Percentiles rank a stretch among this genome's conserved stretches.
phyloP scores from a whole-genome alignment of 2,888 invertebrate genomes.

The Trissolcus japonicus region DNA sequence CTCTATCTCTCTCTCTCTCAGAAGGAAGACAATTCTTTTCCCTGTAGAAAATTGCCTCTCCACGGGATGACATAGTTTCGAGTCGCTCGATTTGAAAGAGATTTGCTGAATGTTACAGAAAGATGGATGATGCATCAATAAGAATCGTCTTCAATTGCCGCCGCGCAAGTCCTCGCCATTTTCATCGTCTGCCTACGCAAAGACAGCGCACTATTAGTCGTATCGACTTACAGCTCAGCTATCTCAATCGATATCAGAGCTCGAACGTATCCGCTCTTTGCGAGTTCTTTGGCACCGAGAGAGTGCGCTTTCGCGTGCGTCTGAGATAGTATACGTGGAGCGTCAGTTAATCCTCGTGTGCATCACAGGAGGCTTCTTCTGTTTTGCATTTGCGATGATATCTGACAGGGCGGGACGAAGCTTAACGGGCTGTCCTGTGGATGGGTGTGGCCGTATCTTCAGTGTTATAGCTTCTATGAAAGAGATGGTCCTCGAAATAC shows the following conservation, averaged over 20 bases:
- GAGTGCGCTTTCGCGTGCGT: slow-evolving; percentile 25
- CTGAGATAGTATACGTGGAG: slow-evolving; percentile 14
- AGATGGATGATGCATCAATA: background rate
- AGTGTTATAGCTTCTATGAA: slow-evolving; percentile 57
- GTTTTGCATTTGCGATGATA: slow-evolving; percentile 73
- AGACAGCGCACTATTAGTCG: slow-evolving; percentile 61
- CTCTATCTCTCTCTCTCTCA: background rate
- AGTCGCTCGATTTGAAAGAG: no score
- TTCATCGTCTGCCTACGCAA: slow-evolving; percentile 54
- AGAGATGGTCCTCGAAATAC: slow-evolving; percentile 58
- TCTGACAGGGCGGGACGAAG: slow-evolving; percentile 67
- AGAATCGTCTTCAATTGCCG: slow-evolving; percentile 13
- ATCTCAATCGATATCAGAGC: slow-evolving; percentile 61
- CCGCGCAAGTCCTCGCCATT: slow-evolving; percentile 9
- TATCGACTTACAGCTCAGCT: slow-evolving; percentile 60
- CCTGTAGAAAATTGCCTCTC: background rate
- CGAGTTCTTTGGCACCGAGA: slow-evolving; percentile 41
- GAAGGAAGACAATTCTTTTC: background rate
- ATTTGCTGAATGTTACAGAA: no score
- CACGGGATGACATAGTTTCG: no score
- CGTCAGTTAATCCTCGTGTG: slow-evolving; percentile 40
- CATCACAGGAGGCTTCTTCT: slow-evolving; percentile 64
- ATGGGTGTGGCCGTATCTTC: slow-evolving; percentile 69
- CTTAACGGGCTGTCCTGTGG: slow-evolving; percentile 69
- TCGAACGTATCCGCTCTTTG: slow-evolving; percentile 19